Evolutionary conservation across 2,888 invertebrate species (phyloP), one percentile per base, ranked within the genome.

Genomic region (Liposcelis brunnea): DNA sequence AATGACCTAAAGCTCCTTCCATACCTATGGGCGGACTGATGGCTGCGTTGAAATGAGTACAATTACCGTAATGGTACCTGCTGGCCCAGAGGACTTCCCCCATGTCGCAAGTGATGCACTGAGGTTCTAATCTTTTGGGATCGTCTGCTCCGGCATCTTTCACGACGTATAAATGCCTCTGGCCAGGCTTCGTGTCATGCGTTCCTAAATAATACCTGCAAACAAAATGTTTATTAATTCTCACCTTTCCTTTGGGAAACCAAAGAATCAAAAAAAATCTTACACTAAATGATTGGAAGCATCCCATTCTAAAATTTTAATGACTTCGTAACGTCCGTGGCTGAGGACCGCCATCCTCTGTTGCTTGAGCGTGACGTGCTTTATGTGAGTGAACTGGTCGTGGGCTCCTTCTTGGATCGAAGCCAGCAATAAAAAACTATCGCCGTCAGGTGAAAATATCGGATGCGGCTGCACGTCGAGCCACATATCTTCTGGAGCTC

Each of bases 321-420:
- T 62, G 54, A 86, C 87, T 68, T 87, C 86, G 61, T 85, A 84
- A 55, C 77, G 75, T 31, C 87, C 87, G 58, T 87, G 86, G 44
- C 85, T 85, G 52, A 87, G 71, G 42, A 86, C 85, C 7, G 85
- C 80, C 58, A 85, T 82, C 55, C 84, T 73, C 60, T 84, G 82
- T 55, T 84, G 78, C 43, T 56, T 52, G 51, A 85, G 75, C 49
- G 83, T 84, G 51, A 86, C 75, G 61, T 86, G 85, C 58, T 86
- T 86, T 62, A 87, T 85, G 69, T 87, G 87, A 35, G 85, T 86
- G 65, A 78, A 87, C 60, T 81, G 78, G 60, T 86, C 85, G 49
- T 78, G 76, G 37, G 77, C 80, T 40, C 85, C 85, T 59, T 87
- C 87, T 57, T 84, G 83, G 43, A 87, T 81, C 14, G 81, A 75